A percentile compares a stretch with the other conserved stretches of the same genome.
Conservation (phyloP, 2,113 vertebrate genomes). For the Promerops cafer region DNA sequence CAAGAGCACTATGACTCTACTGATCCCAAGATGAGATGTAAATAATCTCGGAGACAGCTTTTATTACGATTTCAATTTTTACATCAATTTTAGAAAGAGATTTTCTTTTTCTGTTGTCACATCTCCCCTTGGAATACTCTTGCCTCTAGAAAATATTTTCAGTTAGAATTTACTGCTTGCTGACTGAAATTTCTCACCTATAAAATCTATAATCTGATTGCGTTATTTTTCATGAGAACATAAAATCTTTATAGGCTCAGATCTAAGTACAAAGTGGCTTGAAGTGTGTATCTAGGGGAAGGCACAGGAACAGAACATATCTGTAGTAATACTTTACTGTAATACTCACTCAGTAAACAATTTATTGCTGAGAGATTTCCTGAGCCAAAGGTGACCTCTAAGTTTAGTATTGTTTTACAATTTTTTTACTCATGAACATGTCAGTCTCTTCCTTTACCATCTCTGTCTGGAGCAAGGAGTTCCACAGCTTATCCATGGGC, state of each 20-base stretch:
- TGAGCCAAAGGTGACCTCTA: background rate
- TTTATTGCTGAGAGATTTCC: background rate
- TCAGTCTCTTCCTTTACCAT: background rate
- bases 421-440: background rate
- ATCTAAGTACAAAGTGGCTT: background rate
- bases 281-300: background rate
- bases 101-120: background rate
- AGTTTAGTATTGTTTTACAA: background rate
- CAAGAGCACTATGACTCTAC: background rate
- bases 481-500: background rate
- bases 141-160: background rate
- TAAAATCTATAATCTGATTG: background rate
- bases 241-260: slow-evolving; percentile 4
- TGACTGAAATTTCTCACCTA: background rate
- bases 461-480: background rate
- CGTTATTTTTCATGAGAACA: slow-evolving; percentile 14
- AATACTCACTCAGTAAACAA: background rate
- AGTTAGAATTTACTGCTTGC: background rate
- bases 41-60: background rate
- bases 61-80: background rate
- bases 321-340: background rate
- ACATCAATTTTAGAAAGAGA: background rate
- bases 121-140: background rate
- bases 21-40: background rate
- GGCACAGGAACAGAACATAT: background rate